Base-by-base conservation (phyloP, 2,888 invertebrate genomes). In the Heliconius ethilla region DNA sequence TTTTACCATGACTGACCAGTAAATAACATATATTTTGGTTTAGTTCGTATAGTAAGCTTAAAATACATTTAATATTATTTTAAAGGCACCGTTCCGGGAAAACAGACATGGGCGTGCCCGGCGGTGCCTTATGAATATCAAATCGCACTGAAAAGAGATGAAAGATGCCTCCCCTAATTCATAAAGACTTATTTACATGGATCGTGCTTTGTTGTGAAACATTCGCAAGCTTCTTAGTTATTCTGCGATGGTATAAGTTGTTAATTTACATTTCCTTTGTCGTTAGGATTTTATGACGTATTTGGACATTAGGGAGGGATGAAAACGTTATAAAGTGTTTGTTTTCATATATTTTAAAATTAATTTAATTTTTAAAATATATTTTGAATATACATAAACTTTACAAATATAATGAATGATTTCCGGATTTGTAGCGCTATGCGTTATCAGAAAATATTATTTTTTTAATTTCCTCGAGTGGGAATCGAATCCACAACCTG, bases 81-180 rank as follows among this genome's bases (percentile, higher is more conserved):
- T 74, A 63, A 62, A 40, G 33, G 37, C 62, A 27, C 27, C 27
- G 81, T 81, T 82, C 84, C 82, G 82, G 82, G 25, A 82, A 83
- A 84, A 84, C 82, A 83, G 82, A 83, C 82, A 83, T 84, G 83
- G 85, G 84, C 82, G 83, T 85, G 83, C 84, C 83, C 83, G 82
- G 84, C 85, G 85, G 85, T 86, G 87, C 85, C 89, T 91, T 89
- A 91, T 91, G 92, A 92, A 92, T 91, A 92, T 87, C 90, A 91
- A 91, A 92, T 91, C 89, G 87, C 82, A 86, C 84, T 84, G 89
- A 90, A 90, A 85, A 86, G 85, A 89, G 88, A 90, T 91, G 90
- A 91, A 90, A 90, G 90, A 92, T 91, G 88, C 85, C 86, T 88
- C 86, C 83, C 87, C 86, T 91, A 91, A 92, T 91, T 90, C 88